Evolutionary conservation across 2,113 vertebrate genomes (phyloP).

Genomic region (Arvicanthis niloticus): DNA sequence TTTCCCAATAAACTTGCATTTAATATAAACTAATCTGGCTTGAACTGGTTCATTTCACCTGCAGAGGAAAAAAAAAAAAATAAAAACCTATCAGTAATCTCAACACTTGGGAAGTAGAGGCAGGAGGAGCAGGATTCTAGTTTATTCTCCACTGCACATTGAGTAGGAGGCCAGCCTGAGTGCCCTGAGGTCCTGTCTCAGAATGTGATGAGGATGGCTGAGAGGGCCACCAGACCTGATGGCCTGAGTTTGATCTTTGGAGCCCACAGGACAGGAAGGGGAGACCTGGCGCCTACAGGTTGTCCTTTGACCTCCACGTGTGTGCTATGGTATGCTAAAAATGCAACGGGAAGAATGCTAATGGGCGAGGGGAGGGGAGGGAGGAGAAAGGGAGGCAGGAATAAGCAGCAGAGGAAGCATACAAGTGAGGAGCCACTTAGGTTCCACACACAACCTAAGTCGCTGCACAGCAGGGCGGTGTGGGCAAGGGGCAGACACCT

Average conservation of each 20-base stretch:
- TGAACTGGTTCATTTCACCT: no score
- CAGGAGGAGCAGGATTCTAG: neutral
- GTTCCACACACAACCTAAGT: neutral
- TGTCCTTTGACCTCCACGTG: neutral
- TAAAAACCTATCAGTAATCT: no score
- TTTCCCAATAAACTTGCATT: no score
- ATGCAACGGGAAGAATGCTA: neutral
- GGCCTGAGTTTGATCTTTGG: neutral
- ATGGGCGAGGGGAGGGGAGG: no score
- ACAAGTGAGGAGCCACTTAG: neutral
- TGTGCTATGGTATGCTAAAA: neutral
- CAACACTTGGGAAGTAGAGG: neutral
- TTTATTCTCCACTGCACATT: neutral
- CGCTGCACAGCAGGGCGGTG: fast-evolving
- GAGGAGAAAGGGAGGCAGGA: neutral
- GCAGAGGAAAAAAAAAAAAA: no score
- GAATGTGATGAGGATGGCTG: neutral
- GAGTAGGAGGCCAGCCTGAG: neutral
- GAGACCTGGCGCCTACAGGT: neutral
- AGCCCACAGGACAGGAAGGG: neutral
- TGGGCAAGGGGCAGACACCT: neutral
- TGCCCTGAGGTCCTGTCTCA: neutral
- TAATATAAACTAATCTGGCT: no score
- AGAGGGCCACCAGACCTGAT: neutral
- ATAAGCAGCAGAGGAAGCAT: neutral